Evolutionary conservation across 23 tunicate species (phyloP), one percentile per base, ranked within the genome.

Genomic region (Halocynthia aurantium): DNA sequence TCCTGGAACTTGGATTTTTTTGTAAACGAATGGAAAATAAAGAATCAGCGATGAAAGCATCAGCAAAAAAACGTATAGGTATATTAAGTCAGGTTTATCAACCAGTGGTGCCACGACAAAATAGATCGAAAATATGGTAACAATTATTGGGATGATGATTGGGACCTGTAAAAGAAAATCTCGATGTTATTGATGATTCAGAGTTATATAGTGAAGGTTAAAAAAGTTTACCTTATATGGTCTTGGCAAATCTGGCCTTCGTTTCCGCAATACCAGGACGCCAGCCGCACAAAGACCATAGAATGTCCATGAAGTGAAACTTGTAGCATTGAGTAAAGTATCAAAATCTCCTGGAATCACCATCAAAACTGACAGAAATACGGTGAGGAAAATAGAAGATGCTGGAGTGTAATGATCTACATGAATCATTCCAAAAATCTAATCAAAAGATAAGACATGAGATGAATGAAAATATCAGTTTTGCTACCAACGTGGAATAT

Each of bases 281-380:
- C 88, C 78, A 15, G 78, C 85, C n/a, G 81, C 53, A 17, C 81
- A 80, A 31, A 89, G 44, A 7, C 85, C 96, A 52, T 83, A 84
- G 73, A 89, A 84, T 11, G 80, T 56, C 96, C 96, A 89, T 11
- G 82, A 57, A 7, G 84, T 73, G 51, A 89, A 89, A 80, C 96
- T 80, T 67, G 70, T 71, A 6, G 84, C 81, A 63, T 80, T 84
- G 18, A 89, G 62, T 52, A 89, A 62, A 51, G 78, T 68, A 68
- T 81, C 80, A 55, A 89, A 80, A 75, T 89, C 88, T 31, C 76
- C 81, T 9, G 87, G 88, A 6, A 89, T 80, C 9, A 84, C 53
- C 53, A 77, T 69, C 5, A 81, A 54, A 11, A 89, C 50, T 8
- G 69, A 21, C 18, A 89, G 49, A 22, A 61, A 51, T 6, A 13